Evolutionary conservation across 2,888 invertebrate species (phyloP), one percentile per base, ranked within the genome.

Genomic region (Dicyrtomina minuta): DNA sequence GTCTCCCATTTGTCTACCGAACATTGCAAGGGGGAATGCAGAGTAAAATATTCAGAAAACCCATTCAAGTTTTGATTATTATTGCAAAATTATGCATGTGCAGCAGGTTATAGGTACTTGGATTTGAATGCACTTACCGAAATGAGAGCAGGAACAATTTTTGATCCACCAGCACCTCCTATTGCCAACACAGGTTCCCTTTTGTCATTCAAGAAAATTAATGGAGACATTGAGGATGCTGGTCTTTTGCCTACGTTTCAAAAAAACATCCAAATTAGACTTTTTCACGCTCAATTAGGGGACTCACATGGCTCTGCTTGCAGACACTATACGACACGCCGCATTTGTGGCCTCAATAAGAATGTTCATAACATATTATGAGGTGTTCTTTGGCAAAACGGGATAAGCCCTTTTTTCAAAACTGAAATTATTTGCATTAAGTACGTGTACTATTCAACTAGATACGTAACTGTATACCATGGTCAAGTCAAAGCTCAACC

Each of bases 161-260:
- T 80, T 0, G 83, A 81, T 0, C 86, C 85, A 5, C 86, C 85
- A 5, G 85, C 82, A 2, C 83, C 85, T 4, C 86, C 86, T 10
- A 83, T 80, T 2, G 84, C 83, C 71, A 84, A 79, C 43, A 80
- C 79, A 0, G 84, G 84, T 44, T 82, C 79, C 15, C 79, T 77
- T 24, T 78, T 72, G 17, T 78, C 79, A 74, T 84, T 82, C 13
- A 83, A 80, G 46, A 86, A 79, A 10, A 86, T 81, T 27, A 84
- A 77, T 0, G 86, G 86, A 70, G 82, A 81, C 85, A 86, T 86
- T 55, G 85, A 85, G 2, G 85, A 85, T 78, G 85, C 81, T 1
- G 86, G 86, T 43, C 85, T 79, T 77, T 86, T 86, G 71, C 77
- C 78, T 77, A n/a, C n/a, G n/a, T n/a, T 20, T n/a, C 43, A 51